phyloP scores from a whole-genome alignment of 2,113 vertebrate species.

The Thalassoma bifasciatum region DNA sequence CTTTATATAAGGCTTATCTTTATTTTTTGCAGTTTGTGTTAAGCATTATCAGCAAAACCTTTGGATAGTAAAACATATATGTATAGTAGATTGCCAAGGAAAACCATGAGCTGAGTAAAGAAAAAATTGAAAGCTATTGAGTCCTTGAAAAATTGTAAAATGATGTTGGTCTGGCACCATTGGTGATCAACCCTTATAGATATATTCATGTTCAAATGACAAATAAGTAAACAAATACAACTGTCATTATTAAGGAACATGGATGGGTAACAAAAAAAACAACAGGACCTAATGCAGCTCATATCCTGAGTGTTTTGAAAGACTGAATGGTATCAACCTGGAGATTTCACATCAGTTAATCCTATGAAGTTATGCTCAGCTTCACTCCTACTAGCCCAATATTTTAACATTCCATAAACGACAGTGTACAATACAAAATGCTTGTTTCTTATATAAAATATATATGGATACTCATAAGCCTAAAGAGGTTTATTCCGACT shows the following conservation, averaged over 20 bases:
- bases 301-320: slow-evolving; percentile 51
- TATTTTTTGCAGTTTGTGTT: slow-evolving; percentile 39
- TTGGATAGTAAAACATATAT: slow-evolving; percentile 29
- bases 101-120: slow-evolving; percentile 19
- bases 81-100: slow-evolving; percentile 32
- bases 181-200: slow-evolving; percentile 41
- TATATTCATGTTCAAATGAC: slow-evolving; percentile 35
- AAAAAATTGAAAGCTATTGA: slow-evolving; percentile 42
- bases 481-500: slow-evolving; percentile 2
- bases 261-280: slow-evolving; percentile 24
- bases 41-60: slow-evolving; percentile 47
- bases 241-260: slow-evolving; percentile 21
- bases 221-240: slow-evolving; percentile 27
- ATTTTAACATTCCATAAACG: slow-evolving; percentile 51
- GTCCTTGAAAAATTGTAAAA: slow-evolving; percentile 45
- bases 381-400: slow-evolving; percentile 22
- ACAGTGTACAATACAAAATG: slow-evolving; percentile 61
- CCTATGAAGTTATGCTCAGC: slow-evolving; percentile 25
- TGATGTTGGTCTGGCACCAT: slow-evolving; percentile 63
- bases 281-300: slow-evolving; percentile 20
- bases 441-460: slow-evolving; percentile 61
- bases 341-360: slow-evolving; percentile 30
- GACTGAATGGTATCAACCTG: slow-evolving; percentile 19
- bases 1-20: slow-evolving; percentile 61
- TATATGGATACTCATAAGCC: slow-evolving; percentile 18